These are phyloP conservation scores for Chlorops oryzae DNA, from an alignment of 1,140 invertebrate genomes.

Conservation along the genomic window DNA sequence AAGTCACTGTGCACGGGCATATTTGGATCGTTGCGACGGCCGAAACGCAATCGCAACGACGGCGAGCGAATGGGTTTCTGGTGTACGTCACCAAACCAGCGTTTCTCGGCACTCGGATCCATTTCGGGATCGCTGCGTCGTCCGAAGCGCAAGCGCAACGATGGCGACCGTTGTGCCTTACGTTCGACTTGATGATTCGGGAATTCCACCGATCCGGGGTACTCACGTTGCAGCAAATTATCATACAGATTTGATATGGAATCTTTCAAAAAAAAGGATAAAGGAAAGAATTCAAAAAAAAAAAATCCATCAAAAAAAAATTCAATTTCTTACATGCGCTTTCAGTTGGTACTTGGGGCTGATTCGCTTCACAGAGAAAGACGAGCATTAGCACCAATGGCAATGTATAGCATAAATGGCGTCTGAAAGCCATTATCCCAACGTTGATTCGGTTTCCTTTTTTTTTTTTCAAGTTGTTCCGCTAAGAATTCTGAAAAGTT, in stretches of 20 bases:
- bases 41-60: slow-evolving; percentile 58
- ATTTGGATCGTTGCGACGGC: slow-evolving; percentile 56
- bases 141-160: slow-evolving; percentile 63
- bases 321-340: not conserved
- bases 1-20: slow-evolving; percentile 36
- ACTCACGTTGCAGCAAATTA: slow-evolving; percentile 42
- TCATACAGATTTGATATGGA: slow-evolving; percentile 38
- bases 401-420: too few species aligned
- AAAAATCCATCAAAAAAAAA: not conserved
- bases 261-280: too few species aligned
- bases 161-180: slow-evolving; percentile 64
- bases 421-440: too few species aligned
- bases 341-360: too few species aligned
- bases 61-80: slow-evolving; percentile 55
- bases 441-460: too few species aligned
- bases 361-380: too few species aligned
- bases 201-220: slow-evolving; percentile 41
- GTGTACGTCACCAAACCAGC: slow-evolving; percentile 46
- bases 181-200: slow-evolving; percentile 60
- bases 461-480: too few species aligned
- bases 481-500: too few species aligned
- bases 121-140: slow-evolving; percentile 59
- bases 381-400: too few species aligned
- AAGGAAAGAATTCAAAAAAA: too few species aligned
- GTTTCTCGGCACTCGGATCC: slow-evolving; percentile 32